Percentiles rank a stretch among this genome's conserved stretches.
Conservation (phyloP, 1,140 invertebrate species). For the Penaeus chinensis region DNA sequence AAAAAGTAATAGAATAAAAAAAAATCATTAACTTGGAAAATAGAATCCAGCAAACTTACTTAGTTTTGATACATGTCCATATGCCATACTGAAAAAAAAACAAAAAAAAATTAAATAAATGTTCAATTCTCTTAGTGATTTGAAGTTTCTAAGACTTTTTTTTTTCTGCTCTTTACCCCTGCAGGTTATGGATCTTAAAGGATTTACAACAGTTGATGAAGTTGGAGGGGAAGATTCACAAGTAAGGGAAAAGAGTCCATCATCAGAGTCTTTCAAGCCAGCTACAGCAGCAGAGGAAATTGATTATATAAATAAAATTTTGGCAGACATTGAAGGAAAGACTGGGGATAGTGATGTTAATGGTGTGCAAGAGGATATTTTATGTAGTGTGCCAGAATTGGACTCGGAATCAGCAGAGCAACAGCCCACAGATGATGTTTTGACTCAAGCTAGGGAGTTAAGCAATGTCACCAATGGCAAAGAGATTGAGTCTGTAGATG, state of each 20-base stretch:
- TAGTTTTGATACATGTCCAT: too few relatives aligned
- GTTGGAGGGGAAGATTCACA: conserved; percentile 48
- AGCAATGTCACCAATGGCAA: neutral
- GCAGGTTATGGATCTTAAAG: conserved; percentile 21
- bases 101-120: neutral
- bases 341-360: conserved; percentile 18
- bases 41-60: too few relatives aligned
- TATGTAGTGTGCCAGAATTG: too few relatives aligned
- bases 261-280: conserved; percentile 33
- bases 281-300: conserved; percentile 56
- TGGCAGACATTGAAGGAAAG: conserved; percentile 46
- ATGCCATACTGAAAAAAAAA: too few relatives aligned
- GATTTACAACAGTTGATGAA: conserved; percentile 36
- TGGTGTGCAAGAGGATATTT: too few relatives aligned
- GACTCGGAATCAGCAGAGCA: too few relatives aligned
- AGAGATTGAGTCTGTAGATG: conserved; percentile 34
- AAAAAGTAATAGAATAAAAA: too few relatives aligned
- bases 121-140: neutral
- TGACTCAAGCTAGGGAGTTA: conserved; percentile 47
- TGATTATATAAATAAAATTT: conserved; percentile 55
- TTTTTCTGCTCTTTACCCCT: neutral
- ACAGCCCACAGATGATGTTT: conserved; percentile 32
- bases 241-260: conserved; percentile 38
- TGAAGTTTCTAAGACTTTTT: neutral
- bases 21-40: too few relatives aligned